Conservation (phyloP, 1,140 invertebrate genomes). For the Pteromalus puparum region DNA sequence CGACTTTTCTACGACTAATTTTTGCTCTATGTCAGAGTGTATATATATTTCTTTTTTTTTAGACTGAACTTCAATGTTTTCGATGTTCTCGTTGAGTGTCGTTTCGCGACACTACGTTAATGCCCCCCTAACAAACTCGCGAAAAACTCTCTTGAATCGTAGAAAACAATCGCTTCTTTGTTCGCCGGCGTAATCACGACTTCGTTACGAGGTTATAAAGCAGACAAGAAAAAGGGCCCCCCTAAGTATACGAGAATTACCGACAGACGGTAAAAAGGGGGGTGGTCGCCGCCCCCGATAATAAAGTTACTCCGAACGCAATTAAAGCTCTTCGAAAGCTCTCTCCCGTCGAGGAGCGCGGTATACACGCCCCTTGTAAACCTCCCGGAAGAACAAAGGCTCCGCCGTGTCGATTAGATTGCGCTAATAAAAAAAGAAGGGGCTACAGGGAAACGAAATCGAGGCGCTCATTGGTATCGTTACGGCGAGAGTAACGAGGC, state of each 20-base stretch:
- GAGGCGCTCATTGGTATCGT: conserved; percentile 7
- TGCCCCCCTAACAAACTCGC: neutral
- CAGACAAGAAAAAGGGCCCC: neutral
- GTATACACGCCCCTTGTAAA: neutral
- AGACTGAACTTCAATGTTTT: neutral
- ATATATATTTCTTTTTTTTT: neutral
- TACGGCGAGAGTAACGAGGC: neutral
- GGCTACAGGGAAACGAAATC: neutral
- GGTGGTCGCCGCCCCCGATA: neutral
- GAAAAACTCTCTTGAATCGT: conserved; percentile 37
- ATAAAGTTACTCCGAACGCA: conserved; percentile 19
- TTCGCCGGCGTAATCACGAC: conserved; percentile 13
- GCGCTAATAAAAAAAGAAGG: conserved; percentile 1
- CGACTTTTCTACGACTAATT: too few species aligned
- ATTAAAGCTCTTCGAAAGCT: conserved; percentile 48
- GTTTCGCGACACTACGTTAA: neutral
- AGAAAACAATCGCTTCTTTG: conserved; percentile 49
- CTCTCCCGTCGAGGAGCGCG: neutral
- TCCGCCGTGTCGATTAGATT: neutral
- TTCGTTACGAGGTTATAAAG: neutral
- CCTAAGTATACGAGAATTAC: neutral
- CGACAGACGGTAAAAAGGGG: neutral
- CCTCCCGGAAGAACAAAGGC: neutral
- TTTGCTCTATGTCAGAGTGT: neutral
- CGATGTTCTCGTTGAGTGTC: neutral